Evolutionary conservation across 2,888 invertebrate species (phyloP), one percentile per base, ranked within the genome.

Genomic region (Epistrophe grossulariae): DNA sequence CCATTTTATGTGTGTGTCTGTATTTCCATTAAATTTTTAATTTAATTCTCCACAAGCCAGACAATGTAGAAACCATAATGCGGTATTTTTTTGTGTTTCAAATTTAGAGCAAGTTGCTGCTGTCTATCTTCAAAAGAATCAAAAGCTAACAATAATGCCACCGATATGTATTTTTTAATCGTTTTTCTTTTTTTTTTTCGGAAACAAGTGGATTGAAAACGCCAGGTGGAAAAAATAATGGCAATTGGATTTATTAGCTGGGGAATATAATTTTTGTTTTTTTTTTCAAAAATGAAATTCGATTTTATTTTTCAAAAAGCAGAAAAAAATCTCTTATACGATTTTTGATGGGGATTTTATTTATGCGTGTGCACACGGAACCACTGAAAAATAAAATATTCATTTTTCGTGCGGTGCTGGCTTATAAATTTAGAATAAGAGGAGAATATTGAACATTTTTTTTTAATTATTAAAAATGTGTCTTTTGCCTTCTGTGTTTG

Each of bases 291-390:
- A 9, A n/a, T 38, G 17, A 50, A 57, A 62, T 48, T 17, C 45
- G 57, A 64, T 62, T 48, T 77, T 79, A 50, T 50, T 59, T 62
- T 40, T 35, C 55, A 45, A 55, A 59, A 81, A 48, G 7, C 31
- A 15, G 19, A 52, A 57, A 57, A 64, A 43, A 64, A 52, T 17
- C 11, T 64, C 8, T 62, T 28, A 38, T 17, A 38, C 0, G 15
- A 45, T 59, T 43, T 28, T 19, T 48, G n/a, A 55, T 55, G 62
- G 66, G 59, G 64, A 78, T 78, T 74, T 77, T 76, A 87, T 87
- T 83, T 87, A 87, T 87, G 87, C 87, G 83, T 87, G 87, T 87
- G 87, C 87, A 87, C 87, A 87, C 87, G 87, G 83, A 72, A 87
- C 87, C 87, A 87, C 79, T 74, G 79, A 35, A 52, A 62, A 76